Percentiles rank a stretch among this genome's conserved stretches.
phyloP scores from a whole-genome alignment of 2,113 vertebrate genomes.

The Falcunculus frontatus region DNA sequence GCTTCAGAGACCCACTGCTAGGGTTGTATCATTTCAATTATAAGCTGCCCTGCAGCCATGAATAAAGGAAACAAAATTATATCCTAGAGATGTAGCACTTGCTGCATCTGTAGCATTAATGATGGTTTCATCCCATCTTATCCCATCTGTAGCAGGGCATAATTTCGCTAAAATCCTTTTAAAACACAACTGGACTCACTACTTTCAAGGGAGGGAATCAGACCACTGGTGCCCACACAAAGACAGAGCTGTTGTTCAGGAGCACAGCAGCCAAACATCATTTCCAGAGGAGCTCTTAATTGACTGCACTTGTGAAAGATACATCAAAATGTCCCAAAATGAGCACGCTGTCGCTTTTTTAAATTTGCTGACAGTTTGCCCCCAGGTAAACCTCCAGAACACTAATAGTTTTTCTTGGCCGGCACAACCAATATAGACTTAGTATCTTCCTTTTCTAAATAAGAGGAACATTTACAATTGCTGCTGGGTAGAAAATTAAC shows the following conservation, averaged over 20 bases:
- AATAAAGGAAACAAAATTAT: background rate
- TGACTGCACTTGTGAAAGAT: slow-evolving; percentile 4
- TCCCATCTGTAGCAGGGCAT: background rate
- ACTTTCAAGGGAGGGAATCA: background rate
- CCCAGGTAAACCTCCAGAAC: background rate
- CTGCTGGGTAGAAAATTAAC: slow-evolving; percentile 38
- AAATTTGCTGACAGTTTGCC: background rate
- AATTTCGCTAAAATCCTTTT: background rate
- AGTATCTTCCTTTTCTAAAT: background rate
- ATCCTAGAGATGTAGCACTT: background rate
- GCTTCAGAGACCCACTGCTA: background rate
- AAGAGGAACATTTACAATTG: slow-evolving; percentile 16
- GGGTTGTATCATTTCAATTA: background rate
- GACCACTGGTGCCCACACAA: background rate
- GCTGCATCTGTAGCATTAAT: background rate
- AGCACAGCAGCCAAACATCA: background rate
- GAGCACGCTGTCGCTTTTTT: background rate
- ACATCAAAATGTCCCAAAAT: slow-evolving; percentile 29
- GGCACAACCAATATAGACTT: background rate
- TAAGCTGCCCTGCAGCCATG: background rate
- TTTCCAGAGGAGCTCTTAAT: slow-evolving; percentile 23
- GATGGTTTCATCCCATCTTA: background rate
- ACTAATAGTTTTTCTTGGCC: background rate
- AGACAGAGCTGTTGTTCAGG: background rate
- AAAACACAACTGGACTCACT: background rate